Evolutionary conservation across 2,797 vertebrate species (phyloP), one percentile per base, ranked within the genome.

Genomic region (Artibeus lituratus): DNA sequence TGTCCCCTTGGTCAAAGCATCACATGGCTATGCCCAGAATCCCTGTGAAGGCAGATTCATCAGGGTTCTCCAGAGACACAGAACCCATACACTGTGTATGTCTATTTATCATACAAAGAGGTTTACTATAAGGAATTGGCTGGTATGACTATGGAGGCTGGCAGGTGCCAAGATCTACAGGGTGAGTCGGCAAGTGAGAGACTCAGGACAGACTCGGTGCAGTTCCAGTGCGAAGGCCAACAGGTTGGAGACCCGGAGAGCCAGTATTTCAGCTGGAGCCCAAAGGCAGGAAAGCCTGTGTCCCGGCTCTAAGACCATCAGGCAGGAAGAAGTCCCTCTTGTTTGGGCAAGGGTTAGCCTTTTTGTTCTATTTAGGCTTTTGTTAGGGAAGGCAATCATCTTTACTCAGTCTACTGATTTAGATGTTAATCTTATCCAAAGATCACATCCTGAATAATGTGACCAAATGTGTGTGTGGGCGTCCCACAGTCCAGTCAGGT

Each of bases 21-120:
- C 49, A 29, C 21, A 4, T 29, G 39, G 65, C 5, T 15, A 49
- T 57, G 29, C 37, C 24, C 55, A 22, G 78, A 65, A 44, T 83
- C 35, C 9, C 35, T 21, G 6, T 44, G n/a, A 47, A 69, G 51
- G 35, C 42, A 9, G 42, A 6, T 18, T 24, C 22, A 44, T 78
- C 9, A 24, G 87, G 35, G n/a, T 80, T 77, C 18, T 65, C 22
- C 78, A 72, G 93, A 91, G 80, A 77, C 77, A 65, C 57, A 86
- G 51, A 81, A 32, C 22, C 24, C 32, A 5, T 3, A 3, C 57
- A 24, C 2, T 14, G 7, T 80, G 39, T 44, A 1, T n/a, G 7
- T 67, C 2, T 51, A 0, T 83, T 4, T 24, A 35, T 29, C 22
- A 47, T n/a, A 44, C 47, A 12, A 24, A 35, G 47, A 86, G 21